Evolutionary conservation across 1,140 invertebrate genomes (phyloP).

Genomic region (Drosophila albomicans): DNA sequence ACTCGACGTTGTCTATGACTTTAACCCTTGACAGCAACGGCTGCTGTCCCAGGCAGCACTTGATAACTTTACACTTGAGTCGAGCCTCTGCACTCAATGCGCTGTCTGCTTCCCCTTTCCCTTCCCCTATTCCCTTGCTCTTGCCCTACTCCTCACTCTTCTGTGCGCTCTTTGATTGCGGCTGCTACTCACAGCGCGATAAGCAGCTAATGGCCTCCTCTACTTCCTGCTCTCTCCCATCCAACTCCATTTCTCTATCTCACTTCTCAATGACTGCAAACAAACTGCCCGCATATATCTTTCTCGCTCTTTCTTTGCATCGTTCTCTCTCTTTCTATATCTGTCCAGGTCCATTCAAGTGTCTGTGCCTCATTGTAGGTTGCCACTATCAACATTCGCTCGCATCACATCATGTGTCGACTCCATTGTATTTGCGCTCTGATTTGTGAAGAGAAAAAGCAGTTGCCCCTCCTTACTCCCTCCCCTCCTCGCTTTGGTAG

Average conservation of each 20-base stretch:
- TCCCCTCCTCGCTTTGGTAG: constrained; percentile 16
- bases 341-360: constrained; percentile 56
- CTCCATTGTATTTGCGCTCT: constrained; percentile 79
- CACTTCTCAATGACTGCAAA: constrained; percentile 33
- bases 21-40: constrained; percentile 68
- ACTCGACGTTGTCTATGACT: constrained; percentile 75
- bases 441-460: constrained; percentile 74
- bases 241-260: constrained; percentile 27
- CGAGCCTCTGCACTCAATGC: constrained; percentile 16
- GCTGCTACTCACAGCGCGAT: constrained; percentile 70
- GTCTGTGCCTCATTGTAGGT: constrained; percentile 30
- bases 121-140: neutral
- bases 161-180: constrained; percentile 16
- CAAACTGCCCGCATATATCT: constrained; percentile 40
- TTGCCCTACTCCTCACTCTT: neutral
- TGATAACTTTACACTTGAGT: constrained; percentile 79
- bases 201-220: constrained; percentile 79
- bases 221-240: constrained; percentile 40
- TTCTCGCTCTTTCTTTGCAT: neutral
- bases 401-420: constrained; percentile 51
- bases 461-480: constrained; percentile 9
- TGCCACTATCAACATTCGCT: constrained; percentile 62
- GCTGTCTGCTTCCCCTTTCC: neutral
- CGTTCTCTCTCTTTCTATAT: neutral
- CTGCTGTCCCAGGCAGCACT: constrained; percentile 61